phyloP scores from a whole-genome alignment of 2,113 vertebrate genomes.

The Myotis yumanensis region DNA sequence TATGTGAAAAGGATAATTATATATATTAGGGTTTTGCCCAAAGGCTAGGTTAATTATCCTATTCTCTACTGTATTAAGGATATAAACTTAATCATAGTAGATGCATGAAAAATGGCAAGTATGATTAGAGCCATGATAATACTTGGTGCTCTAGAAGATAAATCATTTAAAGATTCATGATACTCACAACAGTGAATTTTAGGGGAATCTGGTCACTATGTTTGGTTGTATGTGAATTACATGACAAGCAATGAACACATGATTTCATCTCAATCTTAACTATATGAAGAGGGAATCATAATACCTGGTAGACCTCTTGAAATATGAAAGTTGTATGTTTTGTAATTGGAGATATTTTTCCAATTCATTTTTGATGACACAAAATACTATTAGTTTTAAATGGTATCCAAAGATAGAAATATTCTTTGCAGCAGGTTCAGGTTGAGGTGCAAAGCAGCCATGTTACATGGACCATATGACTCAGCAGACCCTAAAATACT shows the following conservation, averaged over 20 bases:
- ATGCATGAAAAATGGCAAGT: not conserved
- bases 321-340: not conserved
- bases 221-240: not conserved
- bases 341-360: not conserved
- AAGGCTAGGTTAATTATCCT: not conserved
- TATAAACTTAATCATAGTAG: not conserved
- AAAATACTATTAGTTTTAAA: not conserved
- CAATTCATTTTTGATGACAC: not conserved
- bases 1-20: not conserved
- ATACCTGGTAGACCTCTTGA: not conserved
- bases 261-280: not conserved
- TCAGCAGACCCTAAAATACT: not conserved
- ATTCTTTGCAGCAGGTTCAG: not conserved
- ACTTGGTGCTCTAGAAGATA: not conserved
- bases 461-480: not conserved
- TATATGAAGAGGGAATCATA: not conserved
- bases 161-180: not conserved
- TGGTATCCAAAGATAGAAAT: not conserved
- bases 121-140: not conserved
- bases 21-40: not conserved
- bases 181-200: not conserved
- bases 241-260: not conserved
- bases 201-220: not conserved
- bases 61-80: not conserved
- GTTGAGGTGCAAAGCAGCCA: not conserved